Percentiles rank a stretch among this genome's conserved stretches.
These are phyloP conservation scores for Blastobasis adustella DNA, from an alignment of 2,888 invertebrate genomes.

Conservation along the genomic window DNA sequence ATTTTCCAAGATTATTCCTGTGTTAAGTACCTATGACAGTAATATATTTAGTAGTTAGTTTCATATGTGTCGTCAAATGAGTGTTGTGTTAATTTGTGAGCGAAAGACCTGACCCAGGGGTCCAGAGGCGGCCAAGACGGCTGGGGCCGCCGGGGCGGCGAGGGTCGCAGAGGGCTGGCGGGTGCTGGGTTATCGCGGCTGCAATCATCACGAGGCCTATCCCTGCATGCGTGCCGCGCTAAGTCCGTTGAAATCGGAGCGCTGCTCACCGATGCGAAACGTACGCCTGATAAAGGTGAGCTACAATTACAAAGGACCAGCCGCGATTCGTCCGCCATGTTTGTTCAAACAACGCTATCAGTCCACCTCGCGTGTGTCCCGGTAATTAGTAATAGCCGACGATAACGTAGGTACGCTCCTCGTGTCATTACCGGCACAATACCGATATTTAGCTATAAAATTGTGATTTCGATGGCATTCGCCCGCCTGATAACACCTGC, in stretches of 20 bases:
- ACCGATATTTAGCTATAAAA: constrained; percentile 50
- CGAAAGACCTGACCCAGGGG: no score
- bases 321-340: constrained; percentile 34
- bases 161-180: no score
- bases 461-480: constrained; percentile 47
- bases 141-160: no score
- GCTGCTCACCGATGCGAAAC: constrained; percentile 19
- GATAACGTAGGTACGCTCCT: constrained; percentile 41
- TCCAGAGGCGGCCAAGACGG: no score
- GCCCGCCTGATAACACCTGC: constrained; percentile 8
- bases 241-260: constrained; percentile 31
- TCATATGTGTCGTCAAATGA: no score
- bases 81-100: no score
- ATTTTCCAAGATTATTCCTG: no score
- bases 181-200: no score
- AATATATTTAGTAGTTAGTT: no score
- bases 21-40: no score
- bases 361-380: constrained; percentile 48
- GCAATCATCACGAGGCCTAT: no score
- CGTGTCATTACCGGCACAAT: constrained; percentile 50
- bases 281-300: constrained; percentile 22
- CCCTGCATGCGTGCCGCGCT: background rate
- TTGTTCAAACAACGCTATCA: constrained; percentile 43
- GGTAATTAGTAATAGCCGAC: constrained; percentile 57
- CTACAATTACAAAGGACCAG: constrained; percentile 39